A percentile compares a stretch with the other conserved stretches of the same genome.
Evolutionary conservation across 2,113 vertebrate genomes (phyloP).

Genomic region (Rhegmatorhina hoffmannsi): DNA sequence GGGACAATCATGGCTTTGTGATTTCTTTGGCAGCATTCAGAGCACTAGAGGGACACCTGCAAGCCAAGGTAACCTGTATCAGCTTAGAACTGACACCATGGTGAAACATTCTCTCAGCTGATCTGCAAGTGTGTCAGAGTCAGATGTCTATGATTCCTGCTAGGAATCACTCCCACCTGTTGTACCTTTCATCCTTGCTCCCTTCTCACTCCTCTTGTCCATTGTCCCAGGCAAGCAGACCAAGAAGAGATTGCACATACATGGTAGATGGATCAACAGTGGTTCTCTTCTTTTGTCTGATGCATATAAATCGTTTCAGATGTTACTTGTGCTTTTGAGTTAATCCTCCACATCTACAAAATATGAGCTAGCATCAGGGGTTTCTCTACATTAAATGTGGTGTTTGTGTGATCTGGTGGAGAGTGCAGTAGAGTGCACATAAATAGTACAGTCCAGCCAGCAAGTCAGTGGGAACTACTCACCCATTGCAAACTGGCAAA

Average conservation of each 20-base stretch:
- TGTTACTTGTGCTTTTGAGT: neutral
- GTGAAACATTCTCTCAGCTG: neutral
- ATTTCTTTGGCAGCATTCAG: neutral
- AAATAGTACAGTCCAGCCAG: neutral
- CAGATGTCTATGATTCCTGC: neutral
- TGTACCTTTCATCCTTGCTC: neutral
- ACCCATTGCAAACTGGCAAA: neutral
- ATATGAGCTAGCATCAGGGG: neutral
- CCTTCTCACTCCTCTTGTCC: neutral
- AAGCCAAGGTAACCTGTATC: neutral
- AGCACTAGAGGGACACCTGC: neutral
- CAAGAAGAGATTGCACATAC: neutral
- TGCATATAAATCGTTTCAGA: rapidly evolving
- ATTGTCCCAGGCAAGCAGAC: neutral
- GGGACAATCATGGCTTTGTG: rapidly evolving
- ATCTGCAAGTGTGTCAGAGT: no score
- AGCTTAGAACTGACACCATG: neutral
- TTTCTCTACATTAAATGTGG: neutral
- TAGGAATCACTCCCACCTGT: neutral
- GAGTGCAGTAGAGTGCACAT: neutral
- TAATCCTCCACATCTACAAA: neutral
- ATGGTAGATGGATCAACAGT: neutral
- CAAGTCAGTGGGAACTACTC: neutral
- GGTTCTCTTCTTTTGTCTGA: neutral
- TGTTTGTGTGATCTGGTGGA: neutral